These are phyloP conservation scores for Cryptus viduatorius DNA, from an alignment of 2,888 invertebrate genomes.

Conservation along the genomic window DNA sequence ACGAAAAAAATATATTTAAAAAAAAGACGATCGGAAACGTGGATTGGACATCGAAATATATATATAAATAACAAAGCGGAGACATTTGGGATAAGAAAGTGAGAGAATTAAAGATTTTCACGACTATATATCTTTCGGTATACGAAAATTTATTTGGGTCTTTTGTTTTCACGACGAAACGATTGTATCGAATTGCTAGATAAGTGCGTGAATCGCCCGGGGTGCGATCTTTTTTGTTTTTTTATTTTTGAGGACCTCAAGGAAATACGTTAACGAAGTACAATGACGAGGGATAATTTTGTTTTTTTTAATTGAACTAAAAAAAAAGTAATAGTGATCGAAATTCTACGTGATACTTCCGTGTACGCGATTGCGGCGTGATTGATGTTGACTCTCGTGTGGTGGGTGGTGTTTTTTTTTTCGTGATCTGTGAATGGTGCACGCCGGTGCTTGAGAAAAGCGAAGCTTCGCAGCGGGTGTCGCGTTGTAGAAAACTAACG, in stretches of 20 bases:
- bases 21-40: no score
- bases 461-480: background rate
- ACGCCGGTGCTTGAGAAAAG: background rate
- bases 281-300: background rate
- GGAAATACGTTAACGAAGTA: background rate
- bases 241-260: background rate
- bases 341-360: background rate
- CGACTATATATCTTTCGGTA: no score
- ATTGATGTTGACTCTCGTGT: slow-evolving; percentile 15
- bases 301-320: background rate
- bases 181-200: no score
- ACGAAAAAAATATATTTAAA: no score
- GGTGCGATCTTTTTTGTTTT: background rate
- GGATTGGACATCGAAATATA: no score
- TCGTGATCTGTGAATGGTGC: slow-evolving; percentile 22
- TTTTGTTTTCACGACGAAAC: no score
- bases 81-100: no score
- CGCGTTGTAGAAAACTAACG: background rate
- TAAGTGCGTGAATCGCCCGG: no score
- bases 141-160: no score
- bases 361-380: slow-evolving; percentile 12
- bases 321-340: background rate
- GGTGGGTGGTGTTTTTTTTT: slow-evolving; percentile 13
- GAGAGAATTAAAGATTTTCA: no score
- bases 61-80: no score